These are phyloP conservation scores for Brenthis ino DNA, from an alignment of 2,888 invertebrate genomes.

Conservation along the genomic window DNA sequence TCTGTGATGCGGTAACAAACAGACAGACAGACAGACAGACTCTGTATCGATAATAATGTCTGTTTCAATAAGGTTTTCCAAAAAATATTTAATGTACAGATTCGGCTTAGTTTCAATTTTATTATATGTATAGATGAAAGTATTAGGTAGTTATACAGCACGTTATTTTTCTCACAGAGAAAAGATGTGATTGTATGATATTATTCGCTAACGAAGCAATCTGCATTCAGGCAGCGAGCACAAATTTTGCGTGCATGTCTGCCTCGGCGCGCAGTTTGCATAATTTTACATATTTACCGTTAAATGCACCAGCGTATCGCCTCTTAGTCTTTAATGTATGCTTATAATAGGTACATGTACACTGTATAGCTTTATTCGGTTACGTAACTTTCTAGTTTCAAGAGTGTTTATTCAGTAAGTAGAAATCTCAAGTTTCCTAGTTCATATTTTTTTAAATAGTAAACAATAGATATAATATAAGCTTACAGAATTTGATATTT, in stretches of 20 bases:
- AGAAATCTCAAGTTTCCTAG: conserved; percentile 29
- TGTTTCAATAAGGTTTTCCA: too few species aligned
- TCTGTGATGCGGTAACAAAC: too few species aligned
- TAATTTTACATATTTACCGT: conserved; percentile 71
- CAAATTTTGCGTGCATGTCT: conserved; percentile 63
- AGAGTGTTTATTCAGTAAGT: conserved; percentile 27
- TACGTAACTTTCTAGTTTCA: conserved; percentile 37
- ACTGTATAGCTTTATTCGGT: conserved; percentile 34
- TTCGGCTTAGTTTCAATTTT: too few species aligned
- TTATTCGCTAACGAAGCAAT: conserved; percentile 60
- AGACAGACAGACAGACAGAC: too few species aligned
- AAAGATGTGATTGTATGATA: conserved; percentile 42
- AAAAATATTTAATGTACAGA: too few species aligned
- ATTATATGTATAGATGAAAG: not conserved
- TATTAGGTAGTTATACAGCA: not conserved
- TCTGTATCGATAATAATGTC: too few species aligned
- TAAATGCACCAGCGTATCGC: conserved; percentile 62
- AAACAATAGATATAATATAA: too few species aligned
- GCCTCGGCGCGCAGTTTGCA: conserved; percentile 63
- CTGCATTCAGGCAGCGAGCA: conserved; percentile 54
- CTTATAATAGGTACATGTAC: conserved; percentile 33
- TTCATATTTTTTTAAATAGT: too few species aligned
- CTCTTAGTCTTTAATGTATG: conserved; percentile 48
- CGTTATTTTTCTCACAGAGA: conserved; percentile 22
- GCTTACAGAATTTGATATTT: too few species aligned